Base-by-base conservation (phyloP, 1,140 invertebrate species). In the Ceratitis capitata region DNA sequence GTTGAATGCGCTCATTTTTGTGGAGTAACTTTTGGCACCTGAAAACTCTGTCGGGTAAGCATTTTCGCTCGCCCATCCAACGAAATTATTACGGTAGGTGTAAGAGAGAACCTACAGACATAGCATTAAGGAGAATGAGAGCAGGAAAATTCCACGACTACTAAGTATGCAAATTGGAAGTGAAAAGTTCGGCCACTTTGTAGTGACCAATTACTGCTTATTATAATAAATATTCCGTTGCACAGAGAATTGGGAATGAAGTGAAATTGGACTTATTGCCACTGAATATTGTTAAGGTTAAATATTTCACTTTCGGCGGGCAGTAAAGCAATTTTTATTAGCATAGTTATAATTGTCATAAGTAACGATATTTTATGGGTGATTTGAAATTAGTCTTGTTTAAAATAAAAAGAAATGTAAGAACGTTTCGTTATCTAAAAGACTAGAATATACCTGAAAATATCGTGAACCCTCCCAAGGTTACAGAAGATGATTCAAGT, bases 171-270 rank as follows among this genome's bases (percentile, higher is more conserved):
- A 78, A 78, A 78, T 78, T 78, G 69, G 39, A 45, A 78, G 69
- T 78, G 39, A 78, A 78, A 78, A 78, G 69, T 78, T 78, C 69
- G n/a, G n/a, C 69, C 35, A 78, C 69, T 78, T 42, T 78, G 69
- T 5, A 23, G 39, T 78, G 69, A 78, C 69, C 69, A 78, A 78
- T 78, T 78, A 78, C 39, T 26, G 69, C 69, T 78, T 47, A 78
- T 78, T 78, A 78, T 78, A 78, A 78, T 78, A 78, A 78, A 78
- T 78, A 45, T 78, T 78, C n/a, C 39, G 39, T 32, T 78, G 69
- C 1, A 32, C 23, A 78, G 2, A 23, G n/a, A 45, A 23, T 42
- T 16, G n/a, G 16, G 23, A 78, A 35, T 78, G n/a, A 78, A 78
- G 45, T 78, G 14, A 47, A 78, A 45, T 78, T n/a, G 32, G 45